Evolutionary conservation across 2,797 vertebrate species (phyloP).

Genomic region (Phrynocephalus vlangalii): DNA sequence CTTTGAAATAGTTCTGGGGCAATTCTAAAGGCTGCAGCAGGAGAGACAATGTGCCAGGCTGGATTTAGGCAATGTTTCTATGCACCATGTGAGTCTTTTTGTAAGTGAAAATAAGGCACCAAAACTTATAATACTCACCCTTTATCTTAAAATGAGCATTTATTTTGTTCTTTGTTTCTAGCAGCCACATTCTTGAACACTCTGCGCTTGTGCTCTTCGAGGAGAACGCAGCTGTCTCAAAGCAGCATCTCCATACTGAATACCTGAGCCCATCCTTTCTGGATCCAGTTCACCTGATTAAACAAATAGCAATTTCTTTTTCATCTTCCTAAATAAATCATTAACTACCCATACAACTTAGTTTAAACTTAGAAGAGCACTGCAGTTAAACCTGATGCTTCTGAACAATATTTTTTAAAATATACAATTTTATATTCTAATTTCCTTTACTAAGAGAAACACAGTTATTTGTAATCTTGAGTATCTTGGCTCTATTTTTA

Average conservation of each 20-base stretch:
- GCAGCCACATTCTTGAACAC: conserved; percentile 81
- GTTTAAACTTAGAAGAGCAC: conserved; percentile 31
- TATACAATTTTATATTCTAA: neutral
- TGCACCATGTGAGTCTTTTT: neutral
- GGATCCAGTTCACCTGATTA: conserved; percentile 82
- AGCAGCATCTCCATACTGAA: conserved; percentile 83
- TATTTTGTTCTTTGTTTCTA: conserved; percentile 61
- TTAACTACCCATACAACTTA: neutral
- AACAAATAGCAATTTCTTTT: conserved; percentile 36
- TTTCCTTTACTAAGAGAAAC: neutral
- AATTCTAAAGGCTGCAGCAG: too few relatives aligned
- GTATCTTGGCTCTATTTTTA: neutral
- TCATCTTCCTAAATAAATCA: neutral
- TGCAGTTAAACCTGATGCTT: neutral
- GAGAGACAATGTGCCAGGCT: neutral
- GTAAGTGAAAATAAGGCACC: neutral
- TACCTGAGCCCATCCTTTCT: conserved; percentile 84
- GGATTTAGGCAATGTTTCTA: neutral
- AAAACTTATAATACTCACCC: conserved; percentile 61
- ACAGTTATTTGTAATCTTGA: neutral
- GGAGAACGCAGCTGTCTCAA: conserved; percentile 83
- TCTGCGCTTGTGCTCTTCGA: conserved; percentile 77
- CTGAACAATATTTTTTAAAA: neutral
- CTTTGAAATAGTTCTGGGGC: too few relatives aligned
- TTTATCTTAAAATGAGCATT: conserved; percentile 51